phyloP scores from a whole-genome alignment of 1,140 invertebrate genomes.

The Plutomurus gul region DNA sequence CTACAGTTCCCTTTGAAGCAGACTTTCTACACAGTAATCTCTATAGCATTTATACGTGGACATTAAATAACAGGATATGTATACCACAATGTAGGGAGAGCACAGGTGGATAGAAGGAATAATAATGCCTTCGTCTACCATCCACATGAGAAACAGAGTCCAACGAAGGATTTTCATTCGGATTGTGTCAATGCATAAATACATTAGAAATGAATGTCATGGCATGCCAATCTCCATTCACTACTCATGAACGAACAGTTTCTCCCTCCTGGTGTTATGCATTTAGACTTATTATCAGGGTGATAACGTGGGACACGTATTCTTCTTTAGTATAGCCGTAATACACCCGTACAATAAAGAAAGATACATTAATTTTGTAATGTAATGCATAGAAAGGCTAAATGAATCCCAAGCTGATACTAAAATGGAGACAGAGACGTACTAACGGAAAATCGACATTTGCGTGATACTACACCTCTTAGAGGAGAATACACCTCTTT shows the following conservation, averaged over 20 bases:
- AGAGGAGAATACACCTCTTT: too few relatives aligned
- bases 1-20: neutral
- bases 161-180: neutral
- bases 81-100: neutral
- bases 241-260: neutral
- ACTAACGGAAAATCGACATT: too few relatives aligned
- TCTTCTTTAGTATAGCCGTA: too few relatives aligned
- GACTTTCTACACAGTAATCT: slow-evolving; percentile 3
- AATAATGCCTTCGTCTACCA: neutral
- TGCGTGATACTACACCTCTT: too few relatives aligned
- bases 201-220: neutral
- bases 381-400: too few relatives aligned
- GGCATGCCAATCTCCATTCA: neutral
- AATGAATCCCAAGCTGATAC: too few relatives aligned
- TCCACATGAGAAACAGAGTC: neutral
- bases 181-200: slow-evolving; percentile 15
- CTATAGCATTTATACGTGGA: neutral
- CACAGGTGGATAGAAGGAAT: neutral
- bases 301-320: too few relatives aligned
- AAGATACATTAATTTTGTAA: too few relatives aligned
- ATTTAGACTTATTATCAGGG: too few relatives aligned
- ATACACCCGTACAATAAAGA: too few relatives aligned
- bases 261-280: neutral
- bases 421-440: too few relatives aligned
- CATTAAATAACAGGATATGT: too few relatives aligned